Percentiles rank a stretch among this genome's conserved stretches.
Evolutionary conservation across 64 coral and sea anemone species (phyloP).

Genomic region (Platygyra sinensis): DNA sequence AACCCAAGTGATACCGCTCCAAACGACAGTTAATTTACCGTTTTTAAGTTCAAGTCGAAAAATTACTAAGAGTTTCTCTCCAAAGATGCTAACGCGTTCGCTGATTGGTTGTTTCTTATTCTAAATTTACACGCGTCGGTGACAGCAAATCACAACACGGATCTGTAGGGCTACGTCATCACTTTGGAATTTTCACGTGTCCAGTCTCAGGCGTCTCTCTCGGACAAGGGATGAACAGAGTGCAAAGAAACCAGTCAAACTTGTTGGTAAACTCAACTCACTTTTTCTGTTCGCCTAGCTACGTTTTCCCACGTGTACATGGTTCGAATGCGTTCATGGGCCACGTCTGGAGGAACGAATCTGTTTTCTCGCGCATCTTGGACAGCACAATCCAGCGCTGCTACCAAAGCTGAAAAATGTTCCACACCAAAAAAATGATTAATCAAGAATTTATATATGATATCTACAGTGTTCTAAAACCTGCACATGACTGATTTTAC

Average conservation of each 20-base stretch:
- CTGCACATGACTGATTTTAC: too few species aligned
- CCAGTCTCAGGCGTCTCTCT: too few species aligned
- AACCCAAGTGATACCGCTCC: too few species aligned
- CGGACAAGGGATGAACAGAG: not conserved
- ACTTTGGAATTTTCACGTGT: too few species aligned
- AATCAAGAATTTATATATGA: not conserved
- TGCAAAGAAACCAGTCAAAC: too few species aligned
- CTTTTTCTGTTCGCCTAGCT: conserved; percentile 86
- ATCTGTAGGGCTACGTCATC: too few species aligned
- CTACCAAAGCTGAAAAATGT: conserved; percentile 57
- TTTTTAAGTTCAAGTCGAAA: not conserved
- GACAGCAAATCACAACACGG: too few species aligned
- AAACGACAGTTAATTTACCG: too few species aligned
- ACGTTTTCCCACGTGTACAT: conserved; percentile 99
- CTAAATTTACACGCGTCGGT: too few species aligned
- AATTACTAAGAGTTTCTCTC: not conserved
- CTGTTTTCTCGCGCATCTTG: conserved; percentile 44
- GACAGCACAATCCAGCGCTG: conserved; percentile 66
- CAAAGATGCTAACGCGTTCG: too few species aligned
- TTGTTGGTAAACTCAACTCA: not conserved
- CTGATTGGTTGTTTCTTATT: too few species aligned
- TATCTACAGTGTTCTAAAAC: not conserved
- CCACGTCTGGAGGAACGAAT: conserved; percentile 43
- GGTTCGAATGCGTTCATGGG: conserved; percentile 79
- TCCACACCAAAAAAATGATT: not conserved